Conservation (phyloP, 2,888 invertebrate species). For the Tubulanus polymorphus region DNA sequence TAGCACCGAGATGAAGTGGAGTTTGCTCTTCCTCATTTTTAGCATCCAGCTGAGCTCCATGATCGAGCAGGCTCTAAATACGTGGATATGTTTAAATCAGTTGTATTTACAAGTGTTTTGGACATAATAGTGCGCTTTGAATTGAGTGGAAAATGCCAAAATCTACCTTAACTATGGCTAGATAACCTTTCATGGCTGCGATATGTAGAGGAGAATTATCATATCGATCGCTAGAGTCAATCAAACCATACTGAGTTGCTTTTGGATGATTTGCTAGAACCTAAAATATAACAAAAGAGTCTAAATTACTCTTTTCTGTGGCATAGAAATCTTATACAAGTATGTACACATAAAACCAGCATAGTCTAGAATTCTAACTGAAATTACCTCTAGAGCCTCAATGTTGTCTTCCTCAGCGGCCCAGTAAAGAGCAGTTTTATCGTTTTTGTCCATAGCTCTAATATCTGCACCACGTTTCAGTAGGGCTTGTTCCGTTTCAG, state of each 20-base stretch:
- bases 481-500: conserved; percentile 45
- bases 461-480: conserved; percentile 49
- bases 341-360: neutral
- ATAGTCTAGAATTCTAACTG: neutral
- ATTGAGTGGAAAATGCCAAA: too few relatives aligned
- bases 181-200: conserved; percentile 52
- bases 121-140: too few relatives aligned
- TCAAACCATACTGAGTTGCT: conserved; percentile 28
- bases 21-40: conserved; percentile 57
- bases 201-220: conserved; percentile 56
- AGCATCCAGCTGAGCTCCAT: conserved; percentile 49
- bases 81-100: too few relatives aligned
- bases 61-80: conserved; percentile 47
- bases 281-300: conserved; percentile 30
- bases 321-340: neutral
- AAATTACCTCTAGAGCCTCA: conserved; percentile 45
- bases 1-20: conserved; percentile 55
- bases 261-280: conserved; percentile 40
- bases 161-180: conserved; percentile 36
- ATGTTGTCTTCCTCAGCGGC: conserved; percentile 53
- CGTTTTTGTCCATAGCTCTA: conserved; percentile 52
- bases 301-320: neutral
- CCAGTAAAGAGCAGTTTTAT: conserved; percentile 54
- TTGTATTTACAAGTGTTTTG: too few relatives aligned
- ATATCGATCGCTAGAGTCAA: conserved; percentile 53